A percentile compares a stretch with the other conserved stretches of the same genome.
phyloP scores from a whole-genome alignment of 2,797 vertebrate genomes.

The Hozukius guyotensis region DNA sequence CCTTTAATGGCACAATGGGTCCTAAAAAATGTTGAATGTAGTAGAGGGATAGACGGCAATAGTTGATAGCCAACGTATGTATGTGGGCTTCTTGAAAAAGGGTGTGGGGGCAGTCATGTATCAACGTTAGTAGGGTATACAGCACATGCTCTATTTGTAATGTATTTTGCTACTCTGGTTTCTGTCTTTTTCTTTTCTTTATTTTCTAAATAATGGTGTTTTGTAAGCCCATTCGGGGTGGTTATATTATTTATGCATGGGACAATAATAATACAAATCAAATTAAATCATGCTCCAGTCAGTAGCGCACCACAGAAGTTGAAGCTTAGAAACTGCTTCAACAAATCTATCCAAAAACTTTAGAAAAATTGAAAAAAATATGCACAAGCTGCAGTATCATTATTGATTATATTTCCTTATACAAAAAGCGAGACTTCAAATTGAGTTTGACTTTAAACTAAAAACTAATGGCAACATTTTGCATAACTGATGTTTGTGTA shows the following conservation, averaged over 20 bases:
- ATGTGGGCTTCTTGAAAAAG: background rate
- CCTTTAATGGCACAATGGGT: no score
- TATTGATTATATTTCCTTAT: background rate
- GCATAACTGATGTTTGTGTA: conserved; percentile 21
- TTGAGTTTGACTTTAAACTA: background rate
- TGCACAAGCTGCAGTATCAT: background rate
- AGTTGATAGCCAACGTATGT: background rate
- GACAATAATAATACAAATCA: no score
- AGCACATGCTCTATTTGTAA: background rate
- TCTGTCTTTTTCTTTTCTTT: no score
- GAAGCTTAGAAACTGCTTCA: background rate
- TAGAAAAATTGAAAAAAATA: background rate
- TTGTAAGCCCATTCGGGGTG: no score
- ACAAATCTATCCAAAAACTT: background rate
- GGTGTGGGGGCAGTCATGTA: background rate
- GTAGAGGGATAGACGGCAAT: no score
- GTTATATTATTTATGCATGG: background rate
- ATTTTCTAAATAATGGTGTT: no score
- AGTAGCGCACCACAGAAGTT: background rate
- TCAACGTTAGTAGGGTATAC: background rate
- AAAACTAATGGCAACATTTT: background rate
- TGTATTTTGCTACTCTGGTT: no score
- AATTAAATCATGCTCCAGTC: background rate
- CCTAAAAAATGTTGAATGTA: no score
- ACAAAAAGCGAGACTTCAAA: background rate